Evolutionary conservation across 2,797 vertebrate genomes (phyloP).

Genomic region (Podarcis lilfordi): DNA sequence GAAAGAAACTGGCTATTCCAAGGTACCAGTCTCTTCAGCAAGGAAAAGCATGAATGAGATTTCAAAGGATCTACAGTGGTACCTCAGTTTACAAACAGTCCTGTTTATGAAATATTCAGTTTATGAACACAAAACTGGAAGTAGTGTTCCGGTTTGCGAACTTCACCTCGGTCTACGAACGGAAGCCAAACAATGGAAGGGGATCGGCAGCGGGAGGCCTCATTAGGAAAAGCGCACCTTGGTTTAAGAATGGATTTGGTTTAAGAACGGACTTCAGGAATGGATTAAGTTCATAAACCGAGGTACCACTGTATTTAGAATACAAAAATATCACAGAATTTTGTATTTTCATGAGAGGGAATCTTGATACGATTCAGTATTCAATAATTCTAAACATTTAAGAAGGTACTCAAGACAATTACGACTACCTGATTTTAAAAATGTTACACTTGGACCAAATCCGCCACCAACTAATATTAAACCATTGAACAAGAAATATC

Average conservation of each 20-base stretch:
- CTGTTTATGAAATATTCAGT: no score
- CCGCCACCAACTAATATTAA: neutral
- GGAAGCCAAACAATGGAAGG: no score
- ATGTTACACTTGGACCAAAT: neutral
- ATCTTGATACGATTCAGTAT: slow-evolving; percentile 35
- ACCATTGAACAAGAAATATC: neutral
- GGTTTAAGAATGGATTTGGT: no score
- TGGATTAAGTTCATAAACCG: no score
- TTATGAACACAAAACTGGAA: no score
- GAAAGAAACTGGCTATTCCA: neutral
- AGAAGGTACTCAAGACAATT: neutral
- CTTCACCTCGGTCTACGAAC: no score
- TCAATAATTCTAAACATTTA: slow-evolving; percentile 19
- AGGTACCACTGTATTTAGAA: neutral
- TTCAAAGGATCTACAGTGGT: neutral
- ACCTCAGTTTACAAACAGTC: no score
- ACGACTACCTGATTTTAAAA: slow-evolving; percentile 21
- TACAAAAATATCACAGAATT: slow-evolving; percentile 9
- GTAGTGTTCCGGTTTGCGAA: no score
- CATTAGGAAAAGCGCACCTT: no score
- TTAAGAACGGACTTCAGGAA: no score
- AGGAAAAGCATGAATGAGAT: slow-evolving; percentile 44
- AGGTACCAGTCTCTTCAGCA: slow-evolving; percentile 17
- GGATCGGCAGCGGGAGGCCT: no score
- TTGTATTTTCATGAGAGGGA: slow-evolving; percentile 23